Base-by-base conservation (phyloP, 2,888 invertebrate genomes). In the Netelia inedita region DNA sequence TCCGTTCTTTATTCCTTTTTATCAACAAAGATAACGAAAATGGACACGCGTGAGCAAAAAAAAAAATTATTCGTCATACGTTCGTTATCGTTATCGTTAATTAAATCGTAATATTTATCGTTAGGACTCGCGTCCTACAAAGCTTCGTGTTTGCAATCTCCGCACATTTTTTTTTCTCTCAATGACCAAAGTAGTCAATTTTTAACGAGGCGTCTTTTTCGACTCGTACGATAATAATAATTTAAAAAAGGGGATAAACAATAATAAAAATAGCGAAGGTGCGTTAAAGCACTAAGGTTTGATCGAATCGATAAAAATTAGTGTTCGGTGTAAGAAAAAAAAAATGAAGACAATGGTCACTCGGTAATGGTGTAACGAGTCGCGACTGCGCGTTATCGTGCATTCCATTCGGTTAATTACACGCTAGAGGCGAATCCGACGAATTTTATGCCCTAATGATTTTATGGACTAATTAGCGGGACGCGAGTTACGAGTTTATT, bases 21-120 rank as follows among this genome's bases (percentile, higher is more conserved):
- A 57, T 76, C 43, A 28, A 28, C 9, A 23, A 68, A 68, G 68
- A 69, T 59, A 68, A 68, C 41, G 14, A 35, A 6, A 59, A 68
- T 57, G 3, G 21, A 59, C 57, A 35, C 43, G 3, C 6, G 14
- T 6, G 35, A 35, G 6, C 35, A 2, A 28, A 35, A 5, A 35
- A 35, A 65, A 59, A 46, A 46, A 14, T 2, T 11, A 14, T 63
- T 65, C 65, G 53, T 65, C 46, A 57, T n/a, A 21, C 41, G 41
- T 14, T 19, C 61, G 55, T 75, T 53, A 2, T 16, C 21, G 41
- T 50, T 46, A 19, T 43, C 19, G 1, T 28, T 16, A 43, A 72
- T 65, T 14, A 14, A 14, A 46, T 14, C 46, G 14, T 14, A 46
- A 35, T 1, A 6, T 35, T 35, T 35, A 35, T 35, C 6, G 35